Conservation (phyloP, 2,888 invertebrate species). For the Melitaea athalia region DNA sequence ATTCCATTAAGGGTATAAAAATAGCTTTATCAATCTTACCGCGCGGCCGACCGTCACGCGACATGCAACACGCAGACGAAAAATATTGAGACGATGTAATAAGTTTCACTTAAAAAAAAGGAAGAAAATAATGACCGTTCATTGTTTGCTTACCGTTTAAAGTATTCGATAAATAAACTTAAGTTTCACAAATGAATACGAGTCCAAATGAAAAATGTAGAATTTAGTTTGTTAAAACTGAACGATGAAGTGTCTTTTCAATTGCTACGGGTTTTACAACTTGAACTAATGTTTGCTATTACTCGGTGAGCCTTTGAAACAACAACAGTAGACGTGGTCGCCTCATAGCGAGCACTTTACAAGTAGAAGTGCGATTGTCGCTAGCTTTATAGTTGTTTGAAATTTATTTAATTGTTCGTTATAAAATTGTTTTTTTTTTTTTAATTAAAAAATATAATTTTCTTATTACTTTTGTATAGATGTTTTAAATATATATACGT, state of each 20-base stretch:
- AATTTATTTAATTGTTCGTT: neutral
- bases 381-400: neutral
- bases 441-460: too few relatives aligned
- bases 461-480: too few relatives aligned
- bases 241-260: constrained; percentile 5
- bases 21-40: too few relatives aligned
- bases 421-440: too few relatives aligned
- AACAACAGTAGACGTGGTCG: neutral
- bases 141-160: neutral
- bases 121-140: neutral
- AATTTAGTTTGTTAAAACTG: neutral
- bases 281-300: neutral
- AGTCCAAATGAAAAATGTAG: neutral
- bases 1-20: too few relatives aligned
- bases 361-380: neutral
- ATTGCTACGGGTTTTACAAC: neutral
- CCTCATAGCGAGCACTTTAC: neutral
- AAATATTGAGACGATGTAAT: too few relatives aligned
- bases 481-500: too few relatives aligned
- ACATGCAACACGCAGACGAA: too few relatives aligned
- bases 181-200: neutral
- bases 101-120: too few relatives aligned
- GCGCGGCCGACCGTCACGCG: too few relatives aligned
- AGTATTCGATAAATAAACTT: neutral
- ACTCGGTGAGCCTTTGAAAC: neutral